Conservation (phyloP, 2,113 vertebrate genomes). For the Lophius piscatorius region DNA sequence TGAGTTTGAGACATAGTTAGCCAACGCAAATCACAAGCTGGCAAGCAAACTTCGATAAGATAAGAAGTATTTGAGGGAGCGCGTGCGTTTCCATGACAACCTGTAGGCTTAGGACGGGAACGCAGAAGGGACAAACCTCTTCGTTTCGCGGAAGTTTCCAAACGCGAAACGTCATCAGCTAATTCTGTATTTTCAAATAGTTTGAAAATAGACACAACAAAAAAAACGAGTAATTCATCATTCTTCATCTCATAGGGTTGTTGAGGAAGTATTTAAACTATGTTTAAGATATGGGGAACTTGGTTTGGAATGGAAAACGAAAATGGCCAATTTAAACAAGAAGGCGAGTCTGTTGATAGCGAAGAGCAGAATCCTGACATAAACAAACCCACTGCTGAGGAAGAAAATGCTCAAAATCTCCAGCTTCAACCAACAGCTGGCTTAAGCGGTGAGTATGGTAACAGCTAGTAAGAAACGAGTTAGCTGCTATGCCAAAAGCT, state of each 20-base stretch:
- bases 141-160: slow-evolving; percentile 44
- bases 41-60: background rate
- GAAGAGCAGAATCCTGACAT: background rate
- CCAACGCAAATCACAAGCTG: background rate
- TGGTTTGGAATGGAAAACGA: slow-evolving; percentile 51
- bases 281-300: slow-evolving; percentile 52
- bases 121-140: slow-evolving; percentile 11
- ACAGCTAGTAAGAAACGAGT: background rate
- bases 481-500: too few relatives aligned
- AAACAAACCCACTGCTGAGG: slow-evolving; percentile 14
- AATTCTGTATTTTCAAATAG: too few relatives aligned
- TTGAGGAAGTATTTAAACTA: slow-evolving; percentile 4
- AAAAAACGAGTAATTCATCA: too few relatives aligned
- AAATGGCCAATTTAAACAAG: slow-evolving; percentile 19
- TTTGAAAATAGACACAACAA: too few relatives aligned
- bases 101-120: background rate
- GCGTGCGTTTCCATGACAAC: slow-evolving; percentile 51
- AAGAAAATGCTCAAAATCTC: background rate
- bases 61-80: background rate
- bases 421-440: slow-evolving; percentile 14
- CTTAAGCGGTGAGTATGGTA: slow-evolving; percentile 41
- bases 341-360: slow-evolving; percentile 6
- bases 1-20: background rate
- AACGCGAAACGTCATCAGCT: slow-evolving; percentile 15
- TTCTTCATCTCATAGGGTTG: background rate